phyloP scores from a whole-genome alignment of 2,113 vertebrate genomes.

The Ardeotis arabs region DNA sequence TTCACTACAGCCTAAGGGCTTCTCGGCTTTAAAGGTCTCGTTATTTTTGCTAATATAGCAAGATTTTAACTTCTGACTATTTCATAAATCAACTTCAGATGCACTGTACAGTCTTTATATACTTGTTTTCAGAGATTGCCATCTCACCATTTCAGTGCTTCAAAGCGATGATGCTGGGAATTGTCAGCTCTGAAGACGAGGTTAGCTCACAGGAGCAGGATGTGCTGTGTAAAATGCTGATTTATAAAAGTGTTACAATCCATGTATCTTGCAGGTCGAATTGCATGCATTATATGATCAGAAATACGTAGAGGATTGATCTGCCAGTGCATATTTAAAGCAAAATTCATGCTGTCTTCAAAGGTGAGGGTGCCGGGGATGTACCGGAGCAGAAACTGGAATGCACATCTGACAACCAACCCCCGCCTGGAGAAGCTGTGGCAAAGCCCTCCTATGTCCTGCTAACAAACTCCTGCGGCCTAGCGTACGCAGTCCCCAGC shows the following conservation, averaged over 20 bases:
- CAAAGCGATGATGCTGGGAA: background rate
- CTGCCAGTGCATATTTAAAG: background rate
- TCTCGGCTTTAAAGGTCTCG: background rate
- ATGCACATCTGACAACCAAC: background rate
- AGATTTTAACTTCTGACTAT: background rate
- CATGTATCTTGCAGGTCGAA: background rate
- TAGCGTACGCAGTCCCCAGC: background rate
- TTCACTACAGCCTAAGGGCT: background rate
- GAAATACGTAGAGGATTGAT: background rate
- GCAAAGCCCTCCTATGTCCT: background rate
- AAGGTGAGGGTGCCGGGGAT: background rate
- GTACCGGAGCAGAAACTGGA: background rate
- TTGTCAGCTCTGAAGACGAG: constrained; percentile 20
- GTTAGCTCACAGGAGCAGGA: background rate
- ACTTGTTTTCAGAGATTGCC: background rate
- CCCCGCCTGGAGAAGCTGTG: background rate
- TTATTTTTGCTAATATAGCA: constrained; percentile 2
- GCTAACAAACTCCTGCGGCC: background rate
- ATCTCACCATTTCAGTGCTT: background rate
- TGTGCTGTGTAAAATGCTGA: background rate
- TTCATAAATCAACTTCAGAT: background rate
- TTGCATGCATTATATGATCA: background rate
- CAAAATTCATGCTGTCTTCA: background rate
- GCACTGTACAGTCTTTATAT: background rate
- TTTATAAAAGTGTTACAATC: background rate